These are phyloP conservation scores for Nothobranchius furzeri DNA, from an alignment of 2,113 vertebrate species.

Conservation along the genomic window DNA sequence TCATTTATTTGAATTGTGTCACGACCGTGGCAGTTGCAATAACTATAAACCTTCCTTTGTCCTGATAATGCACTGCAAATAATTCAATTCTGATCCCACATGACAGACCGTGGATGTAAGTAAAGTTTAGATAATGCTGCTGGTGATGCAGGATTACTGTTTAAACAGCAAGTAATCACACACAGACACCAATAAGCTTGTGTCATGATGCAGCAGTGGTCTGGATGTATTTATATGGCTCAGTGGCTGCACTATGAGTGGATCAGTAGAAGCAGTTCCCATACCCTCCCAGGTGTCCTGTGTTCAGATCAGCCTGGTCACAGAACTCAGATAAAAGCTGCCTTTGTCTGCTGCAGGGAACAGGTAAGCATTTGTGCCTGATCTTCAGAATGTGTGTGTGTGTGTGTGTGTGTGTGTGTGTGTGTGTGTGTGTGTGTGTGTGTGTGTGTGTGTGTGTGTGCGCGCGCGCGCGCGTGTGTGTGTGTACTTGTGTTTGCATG, in stretches of 20 bases:
- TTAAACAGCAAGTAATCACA: constrained; percentile 44
- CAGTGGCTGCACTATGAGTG: constrained; percentile 60
- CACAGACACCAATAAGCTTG: constrained; percentile 44
- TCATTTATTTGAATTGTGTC: constrained; percentile 22
- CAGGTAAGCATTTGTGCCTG: constrained; percentile 77
- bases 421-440: too few relatives aligned
- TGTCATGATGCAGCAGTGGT: constrained; percentile 46
- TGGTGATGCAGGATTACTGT: constrained; percentile 38
- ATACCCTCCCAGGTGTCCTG: constrained; percentile 77
- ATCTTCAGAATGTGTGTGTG: constrained; percentile 18
- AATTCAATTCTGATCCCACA: constrained; percentile 11
- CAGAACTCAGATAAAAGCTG: constrained; percentile 69
- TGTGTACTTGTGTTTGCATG: too few relatives aligned
- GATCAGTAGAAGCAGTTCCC: constrained; percentile 71
- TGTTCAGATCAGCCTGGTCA: constrained; percentile 62
- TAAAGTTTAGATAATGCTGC: constrained; percentile 32
- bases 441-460: too few relatives aligned
- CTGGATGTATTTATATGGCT: constrained; percentile 56
- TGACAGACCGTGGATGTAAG: constrained; percentile 9
- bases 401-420: constrained; percentile 9
- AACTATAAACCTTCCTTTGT: neutral
- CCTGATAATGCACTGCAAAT: constrained; percentile 4
- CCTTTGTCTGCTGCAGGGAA: constrained; percentile 76
- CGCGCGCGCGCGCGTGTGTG: too few relatives aligned
- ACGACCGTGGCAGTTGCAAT: neutral